phyloP scores from a whole-genome alignment of 2,113 vertebrate genomes.

The Alouatta palliata region DNA sequence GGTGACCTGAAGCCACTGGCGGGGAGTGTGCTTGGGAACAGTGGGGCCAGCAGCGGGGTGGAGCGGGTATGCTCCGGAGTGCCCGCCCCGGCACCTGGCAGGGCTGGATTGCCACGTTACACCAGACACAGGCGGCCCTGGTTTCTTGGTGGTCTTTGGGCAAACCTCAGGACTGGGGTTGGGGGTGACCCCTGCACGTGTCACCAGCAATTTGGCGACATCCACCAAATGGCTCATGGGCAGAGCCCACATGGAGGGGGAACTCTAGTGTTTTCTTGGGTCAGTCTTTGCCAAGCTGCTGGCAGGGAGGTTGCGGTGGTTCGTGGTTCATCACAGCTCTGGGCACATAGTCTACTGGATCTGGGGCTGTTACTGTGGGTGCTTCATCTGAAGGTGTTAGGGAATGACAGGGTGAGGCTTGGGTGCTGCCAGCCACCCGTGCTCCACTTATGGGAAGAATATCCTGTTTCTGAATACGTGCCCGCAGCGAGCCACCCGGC shows the following conservation, averaged over 20 bases:
- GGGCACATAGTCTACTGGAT: background rate
- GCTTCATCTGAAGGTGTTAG: accelerated
- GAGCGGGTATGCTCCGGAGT: too few species aligned
- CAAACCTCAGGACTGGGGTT: background rate
- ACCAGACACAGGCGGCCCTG: background rate
- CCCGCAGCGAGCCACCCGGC: background rate
- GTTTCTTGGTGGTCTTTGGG: background rate
- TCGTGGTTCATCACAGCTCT: background rate
- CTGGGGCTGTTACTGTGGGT: background rate
- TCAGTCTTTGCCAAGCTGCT: background rate
- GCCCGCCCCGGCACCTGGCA: background rate
- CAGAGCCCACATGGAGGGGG: accelerated
- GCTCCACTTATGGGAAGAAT: background rate
- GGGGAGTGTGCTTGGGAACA: background rate
- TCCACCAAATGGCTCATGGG: background rate
- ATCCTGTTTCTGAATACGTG: background rate
- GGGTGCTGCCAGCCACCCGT: background rate
- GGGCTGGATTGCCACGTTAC: background rate
- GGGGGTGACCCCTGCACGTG: background rate
- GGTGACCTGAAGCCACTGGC: background rate
- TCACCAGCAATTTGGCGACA: background rate
- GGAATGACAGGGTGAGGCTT: background rate
- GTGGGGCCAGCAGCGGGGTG: background rate
- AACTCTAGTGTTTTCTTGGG: accelerated
- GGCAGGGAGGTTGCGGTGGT: background rate